Evolutionary conservation across 2,113 vertebrate species (phyloP), one percentile per base, ranked within the genome.

Genomic region (Cyphomyrus discorhynchus): DNA sequence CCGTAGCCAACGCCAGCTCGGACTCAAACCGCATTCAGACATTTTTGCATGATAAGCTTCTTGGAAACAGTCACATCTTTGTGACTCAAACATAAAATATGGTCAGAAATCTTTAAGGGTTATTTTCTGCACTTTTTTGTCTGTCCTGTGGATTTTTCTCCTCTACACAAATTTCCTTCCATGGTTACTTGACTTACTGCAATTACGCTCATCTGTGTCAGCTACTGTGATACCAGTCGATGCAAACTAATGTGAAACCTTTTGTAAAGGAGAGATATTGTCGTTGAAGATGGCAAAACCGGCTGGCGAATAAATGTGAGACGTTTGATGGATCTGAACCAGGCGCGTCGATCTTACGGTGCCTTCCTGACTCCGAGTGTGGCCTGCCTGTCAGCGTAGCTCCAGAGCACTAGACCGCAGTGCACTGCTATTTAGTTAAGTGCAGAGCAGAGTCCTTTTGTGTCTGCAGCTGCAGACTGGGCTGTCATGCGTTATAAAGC

Each of bases 381-480:
- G 47, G 66, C 13, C 46, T 80, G 74, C 74, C 13, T 17, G 74
- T 42, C 15, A 80, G 74, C 17, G 9, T 39, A 11, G 42, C 50
- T 45, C 24, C 3, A 8, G 35, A 58, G 52, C 31, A 13, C 82
- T 35, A 46, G 77, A 56, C 42, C n/a, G 11, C 35, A 84, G 70
- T n/a, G 31, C 27, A 31, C 42, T 47, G 8, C 88, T 46, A 24
- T 56, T 89, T 89, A 15, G 49, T 39, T 52, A 56, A 21, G 13
- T 27, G 24, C 52, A 88, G 31, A 66, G 53, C 24, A 27, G 13
- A 19, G 46, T 35, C 21, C 31, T 15, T 89, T 85, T 89, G 77
- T 85, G 50, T 84, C 77, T 45, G 31, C 88, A 89, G 74, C 77
- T 58, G 27, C 49, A 27, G 50, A 52, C 47, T 89, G 88, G 66